Conservation (phyloP, 1,140 invertebrate genomes). For the Ptiloglossa arizonensis region DNA sequence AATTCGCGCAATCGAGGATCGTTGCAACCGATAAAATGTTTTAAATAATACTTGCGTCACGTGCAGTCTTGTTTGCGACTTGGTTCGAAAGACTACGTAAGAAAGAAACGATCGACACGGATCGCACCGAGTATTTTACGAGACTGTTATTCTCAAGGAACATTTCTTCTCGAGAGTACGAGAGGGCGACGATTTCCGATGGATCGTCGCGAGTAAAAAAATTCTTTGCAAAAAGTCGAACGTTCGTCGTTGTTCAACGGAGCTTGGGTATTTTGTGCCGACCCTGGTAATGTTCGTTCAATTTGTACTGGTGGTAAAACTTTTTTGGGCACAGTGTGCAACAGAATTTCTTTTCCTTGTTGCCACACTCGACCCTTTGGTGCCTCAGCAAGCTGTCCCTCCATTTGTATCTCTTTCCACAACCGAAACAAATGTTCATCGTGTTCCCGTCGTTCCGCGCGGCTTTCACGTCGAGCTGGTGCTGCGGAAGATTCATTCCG, state of each 20-base stretch:
- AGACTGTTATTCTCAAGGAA: background rate
- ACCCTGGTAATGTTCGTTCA: constrained; percentile 51
- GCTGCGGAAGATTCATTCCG: background rate
- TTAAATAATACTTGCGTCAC: background rate
- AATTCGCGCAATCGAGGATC: no score
- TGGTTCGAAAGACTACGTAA: background rate
- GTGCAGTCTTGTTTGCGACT: background rate
- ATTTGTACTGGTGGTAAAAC: constrained; percentile 69
- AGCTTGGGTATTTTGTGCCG: constrained; percentile 40
- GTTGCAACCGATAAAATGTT: no score
- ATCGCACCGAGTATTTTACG: background rate
- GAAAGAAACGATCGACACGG: background rate
- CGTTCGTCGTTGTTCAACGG: background rate
- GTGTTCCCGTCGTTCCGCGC: constrained; percentile 1
- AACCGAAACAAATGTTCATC: constrained; percentile 55
- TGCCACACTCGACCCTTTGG: constrained; percentile 72
- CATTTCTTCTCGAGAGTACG: no score
- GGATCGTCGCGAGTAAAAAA: background rate
- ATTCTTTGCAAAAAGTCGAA: background rate
- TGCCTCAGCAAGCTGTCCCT: constrained; percentile 63
- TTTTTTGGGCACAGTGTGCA: constrained; percentile 73
- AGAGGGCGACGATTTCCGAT: background rate
- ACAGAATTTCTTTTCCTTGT: constrained; percentile 71
- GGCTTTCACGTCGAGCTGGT: background rate
- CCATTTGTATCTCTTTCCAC: constrained; percentile 66